Evolutionary conservation across 2,113 vertebrate genomes (phyloP), one percentile per base, ranked within the genome.

Genomic region (Eulemur macaco): DNA sequence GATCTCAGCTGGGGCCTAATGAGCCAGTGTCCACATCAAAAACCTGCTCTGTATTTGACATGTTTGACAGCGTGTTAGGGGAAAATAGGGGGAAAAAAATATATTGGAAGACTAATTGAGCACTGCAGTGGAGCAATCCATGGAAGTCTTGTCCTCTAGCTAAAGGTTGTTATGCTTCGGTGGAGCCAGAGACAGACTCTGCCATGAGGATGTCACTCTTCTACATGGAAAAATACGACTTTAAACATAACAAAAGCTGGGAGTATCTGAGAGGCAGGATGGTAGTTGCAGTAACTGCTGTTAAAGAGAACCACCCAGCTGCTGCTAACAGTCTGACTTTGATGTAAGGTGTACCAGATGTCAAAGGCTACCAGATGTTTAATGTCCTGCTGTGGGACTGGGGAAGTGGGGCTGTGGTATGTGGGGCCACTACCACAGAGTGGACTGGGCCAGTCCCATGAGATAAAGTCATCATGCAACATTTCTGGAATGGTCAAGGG

Each of bases 81-180:
- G 54, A 56, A 98, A 95, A 84, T 34, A 54, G 34, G 37, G 27
- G 14, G 1, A 1, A n/a, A 91, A 91, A 64, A 14, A 78, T 39
- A 64, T 76, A 63, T 8, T 23, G 68, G 91, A 94, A 96, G 86
- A 93, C 91, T 98, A 98, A 98, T 29, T 97, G 93, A 98, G 52
- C 81, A 84, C 85, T 15, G 68, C 86, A 95, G 94, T 50, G 84
- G 83, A 97, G 94, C 66, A 91, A 94, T 64, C 29, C 94, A 31
- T 64, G 42, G 73, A 96, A 84, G 86, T 9, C 39, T 14, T 63
- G 69, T 78, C 88, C 54, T 97, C 66, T 77, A 90, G 80, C 77
- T 90, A 96, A 97, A 98, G 66, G 86, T 31, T 97, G 96, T 60
- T 71, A 89, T 25, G 93, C 90, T 86, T 93, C 89, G 1, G 6